Conservation (phyloP, 2,888 invertebrate genomes). For the Dimorphilus gyrociliatus region DNA sequence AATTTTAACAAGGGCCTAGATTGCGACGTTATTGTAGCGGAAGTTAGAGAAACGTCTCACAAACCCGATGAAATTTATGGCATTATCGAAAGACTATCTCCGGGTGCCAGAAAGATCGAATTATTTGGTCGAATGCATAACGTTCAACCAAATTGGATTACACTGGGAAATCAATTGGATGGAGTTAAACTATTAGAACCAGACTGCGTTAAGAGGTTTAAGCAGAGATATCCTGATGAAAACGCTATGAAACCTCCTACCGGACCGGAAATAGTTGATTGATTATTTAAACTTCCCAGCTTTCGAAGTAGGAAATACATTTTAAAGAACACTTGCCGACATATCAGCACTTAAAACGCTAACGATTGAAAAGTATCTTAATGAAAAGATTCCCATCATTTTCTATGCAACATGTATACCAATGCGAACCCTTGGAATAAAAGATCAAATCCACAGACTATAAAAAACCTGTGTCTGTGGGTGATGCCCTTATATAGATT, state of each 20-base stretch:
- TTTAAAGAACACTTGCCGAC: too few relatives aligned
- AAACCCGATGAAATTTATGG: constrained; percentile 98
- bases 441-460: too few relatives aligned
- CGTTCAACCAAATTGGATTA: constrained; percentile 90
- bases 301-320: too few relatives aligned
- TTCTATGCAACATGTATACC: too few relatives aligned
- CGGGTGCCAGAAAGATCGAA: constrained; percentile 90
- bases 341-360: too few relatives aligned
- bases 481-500: too few relatives aligned
- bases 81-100: constrained; percentile 85
- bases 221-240: constrained; percentile 78
- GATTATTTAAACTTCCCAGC: too few relatives aligned
- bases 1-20: constrained; percentile 75
- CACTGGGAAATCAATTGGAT: constrained; percentile 88
- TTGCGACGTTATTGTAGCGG: constrained; percentile 94
- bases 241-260: constrained; percentile 24
- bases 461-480: too few relatives aligned
- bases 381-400: too few relatives aligned
- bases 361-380: too few relatives aligned
- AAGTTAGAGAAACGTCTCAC: constrained; percentile 85
- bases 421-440: too few relatives aligned
- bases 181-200: constrained; percentile 83
- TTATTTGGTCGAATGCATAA: constrained; percentile 91
- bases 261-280: too few relatives aligned
- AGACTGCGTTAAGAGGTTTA: constrained; percentile 70